Percentiles rank a stretch among this genome's conserved stretches.
Evolutionary conservation across 1,140 invertebrate genomes (phyloP).

Genomic region (Melitaea cinxia): DNA sequence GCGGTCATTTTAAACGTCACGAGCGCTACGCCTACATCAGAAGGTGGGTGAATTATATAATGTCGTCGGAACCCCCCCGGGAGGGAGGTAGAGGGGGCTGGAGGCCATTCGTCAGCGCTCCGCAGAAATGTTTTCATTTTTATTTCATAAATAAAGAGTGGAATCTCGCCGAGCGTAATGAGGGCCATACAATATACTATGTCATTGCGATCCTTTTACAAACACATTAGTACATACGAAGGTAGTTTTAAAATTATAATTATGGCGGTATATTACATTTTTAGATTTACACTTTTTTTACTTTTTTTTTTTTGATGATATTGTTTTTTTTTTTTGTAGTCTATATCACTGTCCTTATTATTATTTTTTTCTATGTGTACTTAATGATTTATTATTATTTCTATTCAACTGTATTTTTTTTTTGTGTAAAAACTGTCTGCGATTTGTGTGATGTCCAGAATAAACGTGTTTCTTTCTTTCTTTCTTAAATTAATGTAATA

Average conservation of each 20-base stretch:
- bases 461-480: no score
- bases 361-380: no score
- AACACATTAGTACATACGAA: not conserved
- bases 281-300: no score
- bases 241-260: not conserved
- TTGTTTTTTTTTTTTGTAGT: no score
- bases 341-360: no score
- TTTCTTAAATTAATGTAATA: no score
- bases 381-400: no score
- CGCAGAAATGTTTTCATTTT: slow-evolving; percentile 78
- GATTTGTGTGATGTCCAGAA: no score
- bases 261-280: no score
- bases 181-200: slow-evolving; percentile 45
- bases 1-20: slow-evolving; percentile 25
- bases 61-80: slow-evolving; percentile 38
- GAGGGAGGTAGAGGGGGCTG: slow-evolving; percentile 28
- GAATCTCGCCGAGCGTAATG: slow-evolving; percentile 63
- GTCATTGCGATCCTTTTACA: slow-evolving; percentile 30
- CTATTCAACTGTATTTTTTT: no score
- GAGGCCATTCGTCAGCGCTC: slow-evolving; percentile 71
- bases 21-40: slow-evolving; percentile 36
- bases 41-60: slow-evolving; percentile 54
- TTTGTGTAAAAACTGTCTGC: no score
- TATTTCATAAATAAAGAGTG: slow-evolving; percentile 79
- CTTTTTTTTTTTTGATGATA: no score